Conservation (phyloP, 2,888 invertebrate species). For the Tholera decimalis region DNA sequence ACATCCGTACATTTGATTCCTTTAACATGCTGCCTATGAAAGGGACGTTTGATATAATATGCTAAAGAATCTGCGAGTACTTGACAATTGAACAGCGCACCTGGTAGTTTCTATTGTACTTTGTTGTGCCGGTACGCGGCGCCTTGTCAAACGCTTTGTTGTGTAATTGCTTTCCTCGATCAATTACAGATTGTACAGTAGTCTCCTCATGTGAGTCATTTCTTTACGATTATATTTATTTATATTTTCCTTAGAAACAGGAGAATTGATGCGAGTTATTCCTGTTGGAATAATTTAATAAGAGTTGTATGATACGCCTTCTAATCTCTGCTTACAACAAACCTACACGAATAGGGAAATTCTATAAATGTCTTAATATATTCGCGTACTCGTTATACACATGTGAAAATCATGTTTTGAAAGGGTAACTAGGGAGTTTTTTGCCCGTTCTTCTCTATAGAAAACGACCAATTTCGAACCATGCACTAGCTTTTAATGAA, state of each 20-base stretch:
- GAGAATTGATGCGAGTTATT: conserved; percentile 12
- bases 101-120: conserved; percentile 44
- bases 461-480: too few relatives aligned
- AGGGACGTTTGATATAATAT: conserved; percentile 31
- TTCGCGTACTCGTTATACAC: too few relatives aligned
- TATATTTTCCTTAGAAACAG: conserved; percentile 14
- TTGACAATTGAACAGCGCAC: conserved; percentile 51
- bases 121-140: conserved; percentile 32
- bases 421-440: too few relatives aligned
- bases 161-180: conserved; percentile 64
- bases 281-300: conserved; percentile 4
- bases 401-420: too few relatives aligned
- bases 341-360: conserved; percentile 2
- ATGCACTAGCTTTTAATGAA: too few relatives aligned
- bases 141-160: conserved; percentile 35
- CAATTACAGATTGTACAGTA: conserved; percentile 57
- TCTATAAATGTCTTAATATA: not conserved
- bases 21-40: conserved; percentile 21
- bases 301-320: not conserved
- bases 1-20: conserved; percentile 16
- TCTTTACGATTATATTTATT: conserved; percentile 31
- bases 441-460: too few relatives aligned
- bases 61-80: conserved; percentile 13
- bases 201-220: conserved; percentile 52
- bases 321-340: conserved; percentile 14